Evolutionary conservation across 37 sponge, comb jelly and placozoan genomes (phyloP), one percentile per base, ranked within the genome.

Genomic region (Aplysina aerophoba): DNA sequence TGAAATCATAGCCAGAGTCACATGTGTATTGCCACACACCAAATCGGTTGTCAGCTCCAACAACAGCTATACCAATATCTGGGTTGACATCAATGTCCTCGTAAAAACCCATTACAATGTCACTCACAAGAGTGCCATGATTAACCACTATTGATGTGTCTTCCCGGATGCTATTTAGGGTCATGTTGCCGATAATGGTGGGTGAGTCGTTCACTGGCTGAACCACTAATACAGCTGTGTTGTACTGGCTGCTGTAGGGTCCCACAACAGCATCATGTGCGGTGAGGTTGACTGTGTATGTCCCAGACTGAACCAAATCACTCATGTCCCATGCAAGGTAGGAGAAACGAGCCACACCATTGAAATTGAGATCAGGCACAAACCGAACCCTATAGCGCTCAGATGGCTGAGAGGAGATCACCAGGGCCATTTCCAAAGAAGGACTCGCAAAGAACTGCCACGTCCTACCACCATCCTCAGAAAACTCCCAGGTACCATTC

Each of bases 181-280:
- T 35, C 92, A 93, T 89, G 15, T 88, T 92, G 17, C 54, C 36
- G 0, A 0, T 15, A 22, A 96, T 55, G 4, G 89, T 55, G 28
- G 97, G 97, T 25, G 97, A 96, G 40, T 96, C 94, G 61, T 96
- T 96, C 27, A 96, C 88, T 8, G 94, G 92, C 15, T 88, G 88
- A 22, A 96, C 66, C 15, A 57, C 55, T 13, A 96, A 34, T 15
- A 61, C 54, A 24, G 82, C 94, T 39, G 85, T 71, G 19, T 84
- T 90, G 21, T 84, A 65, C 68, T 93, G 81, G 41, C 80, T 56
- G 61, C 94, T 94, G 87, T 94, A 91, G 30, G 92, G 81, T 20
- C 94, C 90, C 0, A 78, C 85, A 61, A 84, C 33, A 24, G 84
- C 80, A 31, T 93, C 88, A 44, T 84, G 72, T n/a, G 84, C 25